These are phyloP conservation scores for Latrodectus geometricus DNA, from an alignment of 1,140 invertebrate species.

Conservation along the genomic window DNA sequence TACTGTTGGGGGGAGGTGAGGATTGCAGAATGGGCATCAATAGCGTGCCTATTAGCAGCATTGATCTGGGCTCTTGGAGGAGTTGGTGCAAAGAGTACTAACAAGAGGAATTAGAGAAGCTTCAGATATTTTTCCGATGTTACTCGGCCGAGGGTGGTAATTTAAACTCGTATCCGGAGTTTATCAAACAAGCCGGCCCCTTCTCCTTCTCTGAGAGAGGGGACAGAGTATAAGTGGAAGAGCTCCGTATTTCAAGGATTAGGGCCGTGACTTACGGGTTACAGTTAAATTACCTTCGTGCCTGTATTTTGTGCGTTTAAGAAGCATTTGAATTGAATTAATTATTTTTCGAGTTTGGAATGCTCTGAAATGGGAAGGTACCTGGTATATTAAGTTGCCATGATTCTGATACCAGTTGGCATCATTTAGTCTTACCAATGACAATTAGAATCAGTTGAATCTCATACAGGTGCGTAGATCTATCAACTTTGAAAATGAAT, in stretches of 20 bases:
- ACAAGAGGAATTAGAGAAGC: constrained; percentile 53
- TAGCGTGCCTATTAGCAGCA: constrained; percentile 55
- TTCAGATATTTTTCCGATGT: constrained; percentile 46
- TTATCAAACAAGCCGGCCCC: constrained; percentile 49
- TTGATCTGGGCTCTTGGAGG: constrained; percentile 30
- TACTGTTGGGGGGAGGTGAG: not conserved
- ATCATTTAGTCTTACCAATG: too few relatives aligned
- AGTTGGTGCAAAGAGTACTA: constrained; percentile 28
- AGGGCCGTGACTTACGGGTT: not conserved
- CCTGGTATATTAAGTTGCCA: too few relatives aligned
- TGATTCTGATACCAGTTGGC: too few relatives aligned
- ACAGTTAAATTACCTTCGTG: too few relatives aligned
- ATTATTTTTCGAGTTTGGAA: too few relatives aligned
- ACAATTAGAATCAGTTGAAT: too few relatives aligned
- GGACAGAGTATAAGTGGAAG: not conserved
- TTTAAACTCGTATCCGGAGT: constrained; percentile 47
- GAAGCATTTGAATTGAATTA: too few relatives aligned
- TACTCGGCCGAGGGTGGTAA: constrained; percentile 46
- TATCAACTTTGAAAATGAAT: too few relatives aligned
- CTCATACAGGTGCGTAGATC: too few relatives aligned
- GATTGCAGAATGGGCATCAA: constrained; percentile 47
- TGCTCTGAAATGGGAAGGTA: too few relatives aligned
- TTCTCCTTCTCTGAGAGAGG: not conserved
- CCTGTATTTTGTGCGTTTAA: too few relatives aligned
- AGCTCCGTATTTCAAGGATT: constrained; percentile 18